Evolutionary conservation across 2,888 invertebrate species (phyloP), one percentile per base, ranked within the genome.

Genomic region (Myathropa florea): DNA sequence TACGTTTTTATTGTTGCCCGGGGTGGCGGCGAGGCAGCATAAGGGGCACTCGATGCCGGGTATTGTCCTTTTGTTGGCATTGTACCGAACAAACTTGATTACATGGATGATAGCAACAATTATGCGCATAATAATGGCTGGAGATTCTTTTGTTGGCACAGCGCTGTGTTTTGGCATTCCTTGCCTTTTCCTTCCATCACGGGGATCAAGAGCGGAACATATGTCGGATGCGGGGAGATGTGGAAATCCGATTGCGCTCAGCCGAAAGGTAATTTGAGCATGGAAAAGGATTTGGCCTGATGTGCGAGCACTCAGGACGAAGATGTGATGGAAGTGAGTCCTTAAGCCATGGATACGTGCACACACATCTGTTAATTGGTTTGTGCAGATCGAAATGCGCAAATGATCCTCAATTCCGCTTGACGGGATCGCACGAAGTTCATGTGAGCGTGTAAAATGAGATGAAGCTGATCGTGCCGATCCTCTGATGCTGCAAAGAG

Each of bases 81-180:
- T 46, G 68, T 79, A 76, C 83, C 67, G 80, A 85, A 84, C 88
- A 88, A 88, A 88, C 85, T 85, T 88, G 89, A 89, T 89, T 89
- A 88, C 89, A 83, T 83, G 84, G 88, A 88, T 89, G 89, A 89
- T 89, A 88, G 88, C 87, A 89, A 89, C 89, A 89, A 89, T 89
- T 89, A 89, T 88, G 88, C 85, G 83, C 87, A 88, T 88, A 85
- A 88, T 89, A 85, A 83, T 87, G 83, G 85, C 85, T 39, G 73
- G 83, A 88, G 88, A 84, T 84, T 82, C 83, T 83, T 73, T 88
- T 87, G 80, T 84, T 80, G 79, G 82, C 68, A 81, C 65, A 80
- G 80, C 79, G 75, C 72, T 67, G 75, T 83, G 83, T 82, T 85
- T 84, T 88, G 85, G 77, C 82, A 77, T 81, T 65, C 60, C 46